Percentiles rank a stretch among this genome's conserved stretches.
phyloP scores from a whole-genome alignment of 1,140 invertebrate genomes.

The Doryteuthis pealeii region DNA sequence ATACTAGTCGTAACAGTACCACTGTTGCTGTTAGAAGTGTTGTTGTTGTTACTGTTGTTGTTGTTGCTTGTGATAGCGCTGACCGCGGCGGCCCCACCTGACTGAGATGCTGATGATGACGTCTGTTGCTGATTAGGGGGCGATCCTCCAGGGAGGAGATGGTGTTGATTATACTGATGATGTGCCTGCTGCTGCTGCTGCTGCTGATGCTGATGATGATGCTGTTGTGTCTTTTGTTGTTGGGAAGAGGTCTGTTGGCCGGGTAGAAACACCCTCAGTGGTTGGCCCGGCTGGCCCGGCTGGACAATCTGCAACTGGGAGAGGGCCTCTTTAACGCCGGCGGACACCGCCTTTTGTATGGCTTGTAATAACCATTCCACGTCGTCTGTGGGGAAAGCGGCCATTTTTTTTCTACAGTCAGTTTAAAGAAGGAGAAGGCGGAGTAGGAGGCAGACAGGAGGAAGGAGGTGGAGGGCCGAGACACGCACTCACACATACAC shows the following conservation, averaged over 20 bases:
- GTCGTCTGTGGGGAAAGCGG: background rate
- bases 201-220: background rate
- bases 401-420: no score
- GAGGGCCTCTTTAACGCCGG: conserved; percentile 9
- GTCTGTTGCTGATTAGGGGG: background rate
- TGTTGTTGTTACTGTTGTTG: background rate
- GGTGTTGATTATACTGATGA: background rate
- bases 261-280: conserved; percentile 3
- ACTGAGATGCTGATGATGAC: background rate
- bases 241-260: background rate
- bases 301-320: background rate
- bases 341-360: conserved; percentile 10
- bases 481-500: no score
- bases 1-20: background rate
- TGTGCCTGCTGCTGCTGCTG: background rate
- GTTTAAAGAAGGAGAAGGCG: no score
- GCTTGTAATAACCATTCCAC: conserved; percentile 11
- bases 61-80: background rate
- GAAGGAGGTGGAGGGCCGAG: no score
- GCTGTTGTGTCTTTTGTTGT: background rate
- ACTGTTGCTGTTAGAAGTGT: background rate
- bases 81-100: background rate
- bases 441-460: no score
- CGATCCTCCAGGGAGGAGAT: background rate
- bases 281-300: conserved; percentile 3